Conservation (phyloP, 2,113 vertebrate species). For the Casuarius casuarius region DNA sequence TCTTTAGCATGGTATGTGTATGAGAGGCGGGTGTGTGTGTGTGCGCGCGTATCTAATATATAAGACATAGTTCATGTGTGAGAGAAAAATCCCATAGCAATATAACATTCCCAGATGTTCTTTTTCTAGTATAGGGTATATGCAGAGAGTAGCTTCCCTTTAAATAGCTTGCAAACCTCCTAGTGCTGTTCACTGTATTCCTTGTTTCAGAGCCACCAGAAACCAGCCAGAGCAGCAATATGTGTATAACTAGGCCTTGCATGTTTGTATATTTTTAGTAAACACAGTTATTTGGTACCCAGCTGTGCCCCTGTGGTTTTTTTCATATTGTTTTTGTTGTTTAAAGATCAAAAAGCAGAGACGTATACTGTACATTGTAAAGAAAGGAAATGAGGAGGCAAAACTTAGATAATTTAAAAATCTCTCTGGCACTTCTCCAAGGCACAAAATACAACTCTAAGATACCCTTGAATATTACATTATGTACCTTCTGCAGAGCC, state of each 20-base stretch:
- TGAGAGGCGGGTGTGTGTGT: neutral
- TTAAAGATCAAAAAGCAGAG: conserved; percentile 59
- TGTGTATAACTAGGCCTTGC: neutral
- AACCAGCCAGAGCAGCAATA: conserved; percentile 22
- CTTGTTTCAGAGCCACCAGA: conserved; percentile 4
- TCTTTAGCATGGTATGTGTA: neutral
- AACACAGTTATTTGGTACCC: conserved; percentile 52
- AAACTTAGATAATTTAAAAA: conserved; percentile 72
- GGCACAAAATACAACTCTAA: conserved; percentile 61
- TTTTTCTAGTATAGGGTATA: neutral
- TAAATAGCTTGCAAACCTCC: conserved; percentile 23
- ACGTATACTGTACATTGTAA: conserved; percentile 55
- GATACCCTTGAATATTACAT: conserved; percentile 60
- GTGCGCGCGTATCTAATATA: neutral
- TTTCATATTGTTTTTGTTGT: conserved; percentile 50
- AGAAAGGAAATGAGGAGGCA: conserved; percentile 71
- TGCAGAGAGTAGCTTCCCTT: neutral
- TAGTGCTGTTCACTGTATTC: neutral
- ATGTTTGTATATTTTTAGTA: conserved; percentile 62
- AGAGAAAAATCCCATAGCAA: conserved; percentile 27
- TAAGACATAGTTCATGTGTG: neutral
- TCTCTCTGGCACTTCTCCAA: conserved; percentile 66
- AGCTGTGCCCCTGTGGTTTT: conserved; percentile 46
- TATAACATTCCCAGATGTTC: conserved; percentile 34
- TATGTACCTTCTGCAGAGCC: conserved; percentile 61